phyloP scores from a whole-genome alignment of 2,888 invertebrate genomes.

The Athripsodes cinereus region DNA sequence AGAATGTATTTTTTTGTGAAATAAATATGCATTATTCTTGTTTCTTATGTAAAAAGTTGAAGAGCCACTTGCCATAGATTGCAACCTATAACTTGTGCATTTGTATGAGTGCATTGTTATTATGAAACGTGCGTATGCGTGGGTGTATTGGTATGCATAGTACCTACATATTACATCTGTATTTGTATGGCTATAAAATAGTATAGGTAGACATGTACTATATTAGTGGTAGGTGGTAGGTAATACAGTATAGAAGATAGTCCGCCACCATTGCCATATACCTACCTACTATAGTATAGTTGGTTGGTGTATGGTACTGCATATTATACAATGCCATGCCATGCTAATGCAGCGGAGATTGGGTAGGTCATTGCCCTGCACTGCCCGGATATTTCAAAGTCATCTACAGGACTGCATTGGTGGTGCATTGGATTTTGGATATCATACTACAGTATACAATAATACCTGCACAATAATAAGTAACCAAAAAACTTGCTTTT shows the following conservation, averaged over 20 bases:
- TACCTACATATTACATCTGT: too few species aligned
- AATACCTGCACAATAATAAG: too few species aligned
- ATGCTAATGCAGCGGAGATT: conserved; percentile 54
- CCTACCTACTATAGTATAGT: too few species aligned
- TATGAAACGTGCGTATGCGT: conserved; percentile 9
- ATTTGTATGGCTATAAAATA: conserved; percentile 10
- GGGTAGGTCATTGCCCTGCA: conserved; percentile 51
- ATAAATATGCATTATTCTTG: too few species aligned
- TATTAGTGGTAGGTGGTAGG: not conserved
- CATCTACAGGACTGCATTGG: conserved; percentile 39
- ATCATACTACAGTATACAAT: too few species aligned
- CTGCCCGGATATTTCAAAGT: conserved; percentile 48
- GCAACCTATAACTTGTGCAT: conserved; percentile 27
- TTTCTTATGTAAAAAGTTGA: not conserved
- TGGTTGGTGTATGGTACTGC: not conserved
- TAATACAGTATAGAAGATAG: conserved; percentile 19
- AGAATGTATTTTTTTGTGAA: too few species aligned
- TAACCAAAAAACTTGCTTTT: too few species aligned
- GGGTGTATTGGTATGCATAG: conserved; percentile 12
- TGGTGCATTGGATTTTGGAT: too few species aligned
- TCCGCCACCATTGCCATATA: conserved; percentile 18
- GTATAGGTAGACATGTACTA: not conserved
- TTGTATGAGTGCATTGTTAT: conserved; percentile 29
- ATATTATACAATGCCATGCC: conserved; percentile 32
- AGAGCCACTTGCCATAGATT: not conserved